A percentile compares a stretch with the other conserved stretches of the same genome.
phyloP scores from a whole-genome alignment of 2,113 vertebrate species.

The Lipophrys pholis region DNA sequence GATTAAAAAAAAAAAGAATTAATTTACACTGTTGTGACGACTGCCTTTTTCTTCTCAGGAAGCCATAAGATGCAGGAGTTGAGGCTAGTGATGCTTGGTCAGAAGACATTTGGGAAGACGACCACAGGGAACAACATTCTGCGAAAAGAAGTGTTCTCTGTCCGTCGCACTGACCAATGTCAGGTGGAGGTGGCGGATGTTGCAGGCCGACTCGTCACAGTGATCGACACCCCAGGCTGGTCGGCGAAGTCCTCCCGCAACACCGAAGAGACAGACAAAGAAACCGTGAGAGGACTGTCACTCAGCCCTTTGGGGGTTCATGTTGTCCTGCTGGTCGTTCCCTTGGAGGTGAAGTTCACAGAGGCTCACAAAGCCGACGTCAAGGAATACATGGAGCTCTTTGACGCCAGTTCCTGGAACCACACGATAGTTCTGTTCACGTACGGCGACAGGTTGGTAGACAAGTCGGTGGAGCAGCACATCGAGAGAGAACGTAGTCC shows the following conservation, averaged over 20 bases:
- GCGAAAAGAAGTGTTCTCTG: constrained; percentile 26
- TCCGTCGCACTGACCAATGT: not conserved
- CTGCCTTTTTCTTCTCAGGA: constrained; percentile 32
- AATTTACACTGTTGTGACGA: not conserved
- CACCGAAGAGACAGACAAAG: constrained; percentile 37
- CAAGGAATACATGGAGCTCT: constrained; percentile 49
- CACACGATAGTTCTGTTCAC: constrained; percentile 66
- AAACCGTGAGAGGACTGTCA: constrained; percentile 44
- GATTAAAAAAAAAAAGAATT: not conserved
- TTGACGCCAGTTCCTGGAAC: constrained; percentile 59
- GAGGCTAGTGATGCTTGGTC: constrained; percentile 51
- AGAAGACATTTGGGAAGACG: constrained; percentile 59
- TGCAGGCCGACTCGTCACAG: constrained; percentile 26
- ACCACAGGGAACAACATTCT: constrained; percentile 56
- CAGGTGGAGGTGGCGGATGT: not conserved
- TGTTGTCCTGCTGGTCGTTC: constrained; percentile 57
- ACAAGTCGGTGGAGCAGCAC: constrained; percentile 56
- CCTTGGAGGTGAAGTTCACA: constrained; percentile 48
- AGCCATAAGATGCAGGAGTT: constrained; percentile 21
- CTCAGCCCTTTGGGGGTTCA: constrained; percentile 42
- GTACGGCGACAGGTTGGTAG: constrained; percentile 44
- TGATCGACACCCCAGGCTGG: constrained; percentile 68
- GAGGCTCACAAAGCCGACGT: constrained; percentile 20
- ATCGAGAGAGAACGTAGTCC: constrained; percentile 50
- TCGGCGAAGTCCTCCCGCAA: not conserved